Percentiles rank a stretch among this genome's conserved stretches.
Conservation (phyloP, 2,113 vertebrate genomes). For the Albula glossodonta region DNA sequence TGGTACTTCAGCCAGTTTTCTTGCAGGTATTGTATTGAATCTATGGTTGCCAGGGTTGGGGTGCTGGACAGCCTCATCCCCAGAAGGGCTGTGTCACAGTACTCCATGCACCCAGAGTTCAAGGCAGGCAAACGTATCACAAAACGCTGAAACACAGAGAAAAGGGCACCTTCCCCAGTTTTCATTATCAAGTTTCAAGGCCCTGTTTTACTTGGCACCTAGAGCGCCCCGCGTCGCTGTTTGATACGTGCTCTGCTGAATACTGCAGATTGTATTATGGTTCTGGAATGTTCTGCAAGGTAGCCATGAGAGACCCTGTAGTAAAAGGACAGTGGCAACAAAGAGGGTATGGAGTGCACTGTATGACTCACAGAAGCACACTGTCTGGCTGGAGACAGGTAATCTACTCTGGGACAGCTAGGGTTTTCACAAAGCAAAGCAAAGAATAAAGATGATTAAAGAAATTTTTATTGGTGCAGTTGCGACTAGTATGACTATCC, state of each 20-base stretch:
- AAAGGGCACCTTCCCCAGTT: conserved; percentile 18
- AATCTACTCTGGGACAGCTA: background rate
- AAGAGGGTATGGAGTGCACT: conserved; percentile 3
- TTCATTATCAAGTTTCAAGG: conserved; percentile 39
- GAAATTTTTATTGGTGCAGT: background rate
- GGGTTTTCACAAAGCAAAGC: background rate
- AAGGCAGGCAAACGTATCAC: conserved; percentile 12
- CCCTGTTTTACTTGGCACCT: conserved; percentile 42
- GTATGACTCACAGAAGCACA: background rate
- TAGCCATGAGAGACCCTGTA: background rate
- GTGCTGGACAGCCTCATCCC: background rate
- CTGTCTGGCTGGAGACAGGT: background rate
- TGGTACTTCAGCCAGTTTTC: no score
- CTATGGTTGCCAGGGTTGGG: background rate
- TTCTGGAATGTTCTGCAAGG: conserved; percentile 30
- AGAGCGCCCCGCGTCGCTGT: background rate
- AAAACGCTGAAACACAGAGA: conserved; percentile 28
- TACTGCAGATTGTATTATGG: conserved; percentile 6
- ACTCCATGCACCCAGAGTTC: conserved; percentile 7
- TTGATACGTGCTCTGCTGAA: conserved; percentile 11
- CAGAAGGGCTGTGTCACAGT: background rate
- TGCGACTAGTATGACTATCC: no score
- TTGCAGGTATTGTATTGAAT: no score
- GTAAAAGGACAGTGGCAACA: background rate
- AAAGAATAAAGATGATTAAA: background rate